Conservation (phyloP, 2,797 vertebrate species). For the Garrulus glandarius region DNA sequence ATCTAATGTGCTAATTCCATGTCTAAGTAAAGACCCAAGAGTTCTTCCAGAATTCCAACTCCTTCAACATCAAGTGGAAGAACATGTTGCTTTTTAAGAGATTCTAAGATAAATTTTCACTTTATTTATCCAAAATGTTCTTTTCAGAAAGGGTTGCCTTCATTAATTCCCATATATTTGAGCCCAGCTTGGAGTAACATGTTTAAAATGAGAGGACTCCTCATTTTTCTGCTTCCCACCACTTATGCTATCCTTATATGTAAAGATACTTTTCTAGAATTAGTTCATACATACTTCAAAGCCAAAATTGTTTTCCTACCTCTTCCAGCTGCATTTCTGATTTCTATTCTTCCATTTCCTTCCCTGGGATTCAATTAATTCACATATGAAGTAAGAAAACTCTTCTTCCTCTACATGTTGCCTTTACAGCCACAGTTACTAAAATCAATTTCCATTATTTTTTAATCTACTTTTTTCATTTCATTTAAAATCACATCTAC, state of each 20-base stretch:
- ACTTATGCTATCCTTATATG: background rate
- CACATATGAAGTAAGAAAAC: constrained; percentile 3
- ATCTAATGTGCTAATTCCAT: background rate
- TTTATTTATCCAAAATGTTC: background rate
- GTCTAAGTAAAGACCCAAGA: background rate
- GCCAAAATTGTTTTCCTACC: background rate
- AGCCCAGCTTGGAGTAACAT: background rate
- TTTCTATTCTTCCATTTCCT: background rate
- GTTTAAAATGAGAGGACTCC: background rate
- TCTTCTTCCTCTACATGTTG: background rate
- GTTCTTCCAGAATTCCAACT: background rate
- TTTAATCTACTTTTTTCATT: background rate
- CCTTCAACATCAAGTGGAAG: background rate
- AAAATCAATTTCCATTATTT: background rate
- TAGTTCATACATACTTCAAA: background rate
- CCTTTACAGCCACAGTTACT: background rate
- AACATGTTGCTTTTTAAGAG: background rate
- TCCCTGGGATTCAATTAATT: constrained; percentile 22
- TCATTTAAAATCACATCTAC: background rate
- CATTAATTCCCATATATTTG: background rate
- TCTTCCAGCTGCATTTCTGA: background rate
- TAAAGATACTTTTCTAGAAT: background rate
- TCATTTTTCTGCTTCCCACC: background rate
- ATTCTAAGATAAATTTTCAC: background rate
- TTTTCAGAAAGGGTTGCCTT: background rate